These are phyloP conservation scores for Ophiothrix spiculata DNA, from an alignment of 35 echinoderm and acorn worm genomes.

Conservation along the genomic window DNA sequence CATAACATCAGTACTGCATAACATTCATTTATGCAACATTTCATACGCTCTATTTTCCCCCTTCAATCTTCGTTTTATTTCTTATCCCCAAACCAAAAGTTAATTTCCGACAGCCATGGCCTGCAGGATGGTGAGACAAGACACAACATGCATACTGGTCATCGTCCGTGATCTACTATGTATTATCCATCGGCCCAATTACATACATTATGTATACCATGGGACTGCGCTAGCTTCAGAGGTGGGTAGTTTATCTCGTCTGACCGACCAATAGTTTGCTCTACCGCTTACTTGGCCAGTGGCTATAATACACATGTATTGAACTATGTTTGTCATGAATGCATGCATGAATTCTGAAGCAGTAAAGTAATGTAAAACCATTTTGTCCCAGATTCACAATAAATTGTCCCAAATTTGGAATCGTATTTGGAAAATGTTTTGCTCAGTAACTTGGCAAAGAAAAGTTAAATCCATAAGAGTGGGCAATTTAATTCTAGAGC, in stretches of 20 bases:
- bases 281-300: not conserved
- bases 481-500: too few species aligned
- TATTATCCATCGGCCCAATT: conserved; percentile 4
- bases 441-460: too few species aligned
- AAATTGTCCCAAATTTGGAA: not conserved
- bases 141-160: conserved; percentile 4
- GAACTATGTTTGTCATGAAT: too few species aligned
- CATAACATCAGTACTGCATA: too few species aligned
- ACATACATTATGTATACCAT: conserved; percentile 2
- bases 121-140: too few species aligned
- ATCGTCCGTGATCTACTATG: not conserved
- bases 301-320: not conserved
- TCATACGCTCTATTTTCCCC: too few species aligned
- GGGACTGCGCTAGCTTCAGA: not conserved
- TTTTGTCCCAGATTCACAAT: not conserved
- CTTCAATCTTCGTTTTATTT: not conserved
- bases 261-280: not conserved
- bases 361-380: not conserved
- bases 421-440: too few species aligned
- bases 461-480: too few species aligned
- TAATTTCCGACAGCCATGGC: conserved; percentile 3
- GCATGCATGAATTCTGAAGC: too few species aligned
- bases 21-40: too few species aligned
- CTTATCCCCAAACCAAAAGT: not conserved
- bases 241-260: not conserved